phyloP scores from a whole-genome alignment of 2,888 invertebrate genomes.

The Zeuzera pyrina region DNA sequence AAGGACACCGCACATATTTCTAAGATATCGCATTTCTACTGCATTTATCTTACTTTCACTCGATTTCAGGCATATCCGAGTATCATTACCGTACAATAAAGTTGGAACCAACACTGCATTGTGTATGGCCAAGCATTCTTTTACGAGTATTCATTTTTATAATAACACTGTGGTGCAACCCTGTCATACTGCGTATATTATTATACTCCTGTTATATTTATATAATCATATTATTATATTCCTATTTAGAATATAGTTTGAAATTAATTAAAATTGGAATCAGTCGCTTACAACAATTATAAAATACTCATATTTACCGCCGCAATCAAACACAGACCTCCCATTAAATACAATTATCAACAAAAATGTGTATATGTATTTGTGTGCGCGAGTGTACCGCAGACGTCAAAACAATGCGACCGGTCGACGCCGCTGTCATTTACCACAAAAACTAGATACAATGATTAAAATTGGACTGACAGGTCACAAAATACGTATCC shows the following conservation, averaged over 20 bases:
- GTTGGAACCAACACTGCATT: no score
- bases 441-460: conserved; percentile 67
- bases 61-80: no score
- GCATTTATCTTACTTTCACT: no score
- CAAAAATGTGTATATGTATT: conserved; percentile 67
- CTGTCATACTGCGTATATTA: no score
- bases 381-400: conserved; percentile 39
- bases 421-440: conserved; percentile 33
- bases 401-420: conserved; percentile 51
- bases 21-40: no score
- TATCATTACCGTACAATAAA: no score
- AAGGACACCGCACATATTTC: no score
- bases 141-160: no score
- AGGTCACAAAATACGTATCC: no score
- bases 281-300: not conserved
- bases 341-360: conserved; percentile 63
- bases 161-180: no score
- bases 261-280: not conserved
- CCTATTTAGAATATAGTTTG: not conserved
- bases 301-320: conserved; percentile 21
- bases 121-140: no score
- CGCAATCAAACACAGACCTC: conserved; percentile 65
- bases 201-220: no score
- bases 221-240: not conserved
- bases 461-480: not conserved